Conservation (phyloP, 2,888 invertebrate genomes). For the Drosophila percnosoma region DNA sequence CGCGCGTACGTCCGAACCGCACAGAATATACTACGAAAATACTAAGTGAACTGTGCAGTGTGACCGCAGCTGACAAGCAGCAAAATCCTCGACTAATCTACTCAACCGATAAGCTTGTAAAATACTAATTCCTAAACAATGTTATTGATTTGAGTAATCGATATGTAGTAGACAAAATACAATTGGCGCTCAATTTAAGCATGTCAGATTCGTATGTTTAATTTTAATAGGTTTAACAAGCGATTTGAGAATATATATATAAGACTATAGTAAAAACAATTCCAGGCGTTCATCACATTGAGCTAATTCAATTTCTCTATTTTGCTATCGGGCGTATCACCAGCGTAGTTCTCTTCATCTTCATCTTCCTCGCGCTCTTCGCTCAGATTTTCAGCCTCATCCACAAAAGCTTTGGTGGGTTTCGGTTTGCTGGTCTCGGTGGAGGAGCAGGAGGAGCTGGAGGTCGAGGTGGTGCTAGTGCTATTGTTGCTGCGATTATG, state of each 20-base stretch:
- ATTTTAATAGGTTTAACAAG: slow-evolving; percentile 10
- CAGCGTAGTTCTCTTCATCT: slow-evolving; percentile 19
- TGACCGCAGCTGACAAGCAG: slow-evolving; percentile 6
- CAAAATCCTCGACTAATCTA: not conserved
- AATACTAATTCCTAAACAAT: not conserved
- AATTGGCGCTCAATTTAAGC: slow-evolving; percentile 9
- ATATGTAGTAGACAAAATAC: not conserved
- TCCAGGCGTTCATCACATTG: slow-evolving; percentile 15
- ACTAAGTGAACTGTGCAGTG: not conserved
- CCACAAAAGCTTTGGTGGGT: not conserved
- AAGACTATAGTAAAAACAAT: slow-evolving; percentile 33
- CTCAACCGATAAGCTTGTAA: not conserved
- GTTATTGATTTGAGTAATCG: not conserved
- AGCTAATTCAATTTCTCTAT: slow-evolving; percentile 27
- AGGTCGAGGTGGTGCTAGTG: not conserved
- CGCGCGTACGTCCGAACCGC: slow-evolving; percentile 44
- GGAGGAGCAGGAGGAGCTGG: not conserved
- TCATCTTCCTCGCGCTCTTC: slow-evolving; percentile 42
- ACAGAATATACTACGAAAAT: slow-evolving; percentile 27
- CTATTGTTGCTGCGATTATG: slow-evolving; percentile 7
- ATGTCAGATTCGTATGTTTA: not conserved
- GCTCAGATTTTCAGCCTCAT: slow-evolving; percentile 17
- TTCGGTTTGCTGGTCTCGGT: not conserved
- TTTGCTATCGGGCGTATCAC: slow-evolving; percentile 3
- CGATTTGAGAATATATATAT: slow-evolving; percentile 18